These are phyloP conservation scores for Crambe crambe DNA, from an alignment of 37 sponge, comb jelly and placozoan genomes.

Conservation along the genomic window DNA sequence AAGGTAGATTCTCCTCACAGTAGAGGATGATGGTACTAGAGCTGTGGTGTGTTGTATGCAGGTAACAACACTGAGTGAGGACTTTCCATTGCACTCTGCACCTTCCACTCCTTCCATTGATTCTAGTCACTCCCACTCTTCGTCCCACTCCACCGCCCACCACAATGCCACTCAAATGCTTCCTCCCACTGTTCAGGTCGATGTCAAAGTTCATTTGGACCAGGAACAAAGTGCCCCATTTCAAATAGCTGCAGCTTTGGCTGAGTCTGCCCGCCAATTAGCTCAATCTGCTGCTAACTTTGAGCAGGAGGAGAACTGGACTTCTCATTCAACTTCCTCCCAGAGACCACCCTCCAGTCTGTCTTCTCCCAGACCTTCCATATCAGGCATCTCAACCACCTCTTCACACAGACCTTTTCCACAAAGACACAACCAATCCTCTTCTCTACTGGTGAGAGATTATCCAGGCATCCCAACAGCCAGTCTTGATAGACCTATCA, in stretches of 20 bases:
- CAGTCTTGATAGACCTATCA: conserved; percentile 19
- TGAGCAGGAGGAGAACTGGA: conserved; percentile 35
- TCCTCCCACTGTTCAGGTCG: conserved; percentile 17
- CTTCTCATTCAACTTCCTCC: neutral
- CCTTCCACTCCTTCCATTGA: conserved; percentile 34
- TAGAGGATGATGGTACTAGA: too few relatives aligned
- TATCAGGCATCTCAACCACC: neutral
- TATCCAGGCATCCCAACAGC: neutral
- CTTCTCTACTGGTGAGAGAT: neutral
- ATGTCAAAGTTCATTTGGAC: conserved; percentile 56
- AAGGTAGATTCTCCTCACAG: neutral
- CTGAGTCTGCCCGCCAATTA: conserved; percentile 77
- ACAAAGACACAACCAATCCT: neutral
- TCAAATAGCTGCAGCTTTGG: conserved; percentile 69
- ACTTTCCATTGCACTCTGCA: conserved; percentile 13
- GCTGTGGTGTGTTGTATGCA: too few relatives aligned
- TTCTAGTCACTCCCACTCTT: conserved; percentile 31
- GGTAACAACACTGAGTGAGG: conserved; percentile 4
- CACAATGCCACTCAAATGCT: neutral
- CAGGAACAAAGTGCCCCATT: conserved; percentile 33
- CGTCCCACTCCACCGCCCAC: neutral
- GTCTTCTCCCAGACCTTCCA: neutral
- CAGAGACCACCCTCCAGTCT: neutral
- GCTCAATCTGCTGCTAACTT: conserved; percentile 78
- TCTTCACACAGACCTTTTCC: neutral